Conservation (phyloP, 2,888 invertebrate genomes). For the Chloroclystis v-ata region DNA sequence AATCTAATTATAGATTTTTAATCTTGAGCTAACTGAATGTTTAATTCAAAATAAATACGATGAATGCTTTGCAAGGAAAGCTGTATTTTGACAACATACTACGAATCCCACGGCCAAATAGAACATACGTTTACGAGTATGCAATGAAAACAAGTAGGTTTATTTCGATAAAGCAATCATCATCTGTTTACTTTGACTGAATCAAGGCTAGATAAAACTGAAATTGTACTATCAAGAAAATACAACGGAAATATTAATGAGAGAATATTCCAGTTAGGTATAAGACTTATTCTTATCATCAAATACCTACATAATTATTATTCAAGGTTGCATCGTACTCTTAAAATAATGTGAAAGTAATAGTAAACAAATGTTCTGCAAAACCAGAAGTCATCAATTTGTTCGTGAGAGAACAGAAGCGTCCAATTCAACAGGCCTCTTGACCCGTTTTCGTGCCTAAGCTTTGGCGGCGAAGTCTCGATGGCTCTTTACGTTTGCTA, state of each 20-base stretch:
- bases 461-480: conserved; percentile 35
- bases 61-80: too few species aligned
- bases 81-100: too few species aligned
- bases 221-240: neutral
- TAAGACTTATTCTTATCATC: too few species aligned
- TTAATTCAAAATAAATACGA: too few species aligned
- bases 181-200: conserved; percentile 41
- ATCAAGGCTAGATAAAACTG: conserved; percentile 40
- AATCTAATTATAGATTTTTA: conserved; percentile 26
- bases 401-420: conserved; percentile 23
- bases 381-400: neutral
- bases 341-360: too few species aligned
- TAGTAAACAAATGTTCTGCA: too few species aligned
- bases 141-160: conserved; percentile 31
- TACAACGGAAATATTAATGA: neutral
- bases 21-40: neutral
- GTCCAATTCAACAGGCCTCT: conserved; percentile 35
- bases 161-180: too few species aligned
- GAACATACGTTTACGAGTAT: too few species aligned
- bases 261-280: too few species aligned
- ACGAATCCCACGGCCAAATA: too few species aligned
- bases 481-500: conserved; percentile 41
- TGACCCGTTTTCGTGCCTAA: conserved; percentile 45
- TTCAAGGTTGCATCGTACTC: too few species aligned
- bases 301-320: too few species aligned